These are phyloP conservation scores for Drosophila recens DNA, from an alignment of 2,888 invertebrate species.

Conservation along the genomic window DNA sequence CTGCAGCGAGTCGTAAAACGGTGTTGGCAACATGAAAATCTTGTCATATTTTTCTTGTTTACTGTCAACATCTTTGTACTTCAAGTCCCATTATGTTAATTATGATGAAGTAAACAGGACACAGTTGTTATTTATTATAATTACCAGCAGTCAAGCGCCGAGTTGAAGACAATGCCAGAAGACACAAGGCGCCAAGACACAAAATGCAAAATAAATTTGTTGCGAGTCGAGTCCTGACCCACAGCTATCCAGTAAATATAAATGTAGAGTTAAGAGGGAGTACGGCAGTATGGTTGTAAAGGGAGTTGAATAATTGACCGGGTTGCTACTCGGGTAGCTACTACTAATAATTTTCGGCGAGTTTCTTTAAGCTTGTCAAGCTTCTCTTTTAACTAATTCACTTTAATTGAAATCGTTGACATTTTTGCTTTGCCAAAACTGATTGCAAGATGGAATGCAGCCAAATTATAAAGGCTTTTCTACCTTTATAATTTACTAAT, in stretches of 20 bases:
- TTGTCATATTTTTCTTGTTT: conserved; percentile 82
- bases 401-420: conserved; percentile 24
- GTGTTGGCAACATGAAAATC: conserved; percentile 75
- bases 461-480: neutral
- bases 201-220: conserved; percentile 73
- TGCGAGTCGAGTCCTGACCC: conserved; percentile 39
- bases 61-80: conserved; percentile 81
- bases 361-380: conserved; percentile 16
- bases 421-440: neutral
- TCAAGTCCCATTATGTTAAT: conserved; percentile 81
- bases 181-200: conserved; percentile 51
- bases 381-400: conserved; percentile 33
- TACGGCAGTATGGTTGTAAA: neutral
- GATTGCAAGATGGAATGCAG: neutral
- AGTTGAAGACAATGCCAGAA: conserved; percentile 57
- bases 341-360: conserved; percentile 24
- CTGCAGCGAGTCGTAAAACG: conserved; percentile 57
- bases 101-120: conserved; percentile 82
- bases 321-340: conserved; percentile 20
- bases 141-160: conserved; percentile 75
- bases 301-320: conserved; percentile 38
- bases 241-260: conserved; percentile 6
- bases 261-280: neutral
- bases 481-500: conserved; percentile 17
- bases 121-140: conserved; percentile 81